Evolutionary conservation across 2,113 vertebrate species (phyloP).

Genomic region (Psilopogon haemacephalus): DNA sequence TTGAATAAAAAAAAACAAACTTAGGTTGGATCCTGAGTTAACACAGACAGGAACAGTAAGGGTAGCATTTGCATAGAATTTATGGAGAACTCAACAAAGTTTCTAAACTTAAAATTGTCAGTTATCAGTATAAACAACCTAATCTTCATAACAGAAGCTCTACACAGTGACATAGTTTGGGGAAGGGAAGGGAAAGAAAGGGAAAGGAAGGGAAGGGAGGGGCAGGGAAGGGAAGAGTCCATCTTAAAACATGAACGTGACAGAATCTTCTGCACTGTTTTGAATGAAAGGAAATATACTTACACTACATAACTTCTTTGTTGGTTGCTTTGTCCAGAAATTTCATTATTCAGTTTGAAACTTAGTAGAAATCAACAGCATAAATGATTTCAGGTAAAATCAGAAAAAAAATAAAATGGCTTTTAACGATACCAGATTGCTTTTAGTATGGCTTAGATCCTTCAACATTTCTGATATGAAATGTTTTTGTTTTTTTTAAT

Average conservation of each 20-base stretch:
- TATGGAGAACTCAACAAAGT: background rate
- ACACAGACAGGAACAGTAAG: background rate
- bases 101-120: background rate
- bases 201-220: too few species aligned
- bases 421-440: background rate
- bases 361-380: background rate
- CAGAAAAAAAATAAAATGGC: background rate
- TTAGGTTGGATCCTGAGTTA: background rate
- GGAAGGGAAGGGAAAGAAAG: too few species aligned
- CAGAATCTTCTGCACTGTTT: background rate
- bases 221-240: too few species aligned
- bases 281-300: background rate
- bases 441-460: background rate
- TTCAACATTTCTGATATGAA: background rate
- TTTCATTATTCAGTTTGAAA: background rate
- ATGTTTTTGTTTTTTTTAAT: background rate
- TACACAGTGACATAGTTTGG: background rate
- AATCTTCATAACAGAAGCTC: background rate
- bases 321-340: background rate
- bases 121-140: background rate
- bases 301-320: rapidly evolving
- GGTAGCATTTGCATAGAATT: background rate
- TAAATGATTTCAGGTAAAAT: background rate
- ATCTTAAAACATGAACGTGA: background rate
- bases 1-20: background rate